Evolutionary conservation across 2,113 vertebrate species (phyloP), one percentile per base, ranked within the genome.

Genomic region (Calypte anna): DNA sequence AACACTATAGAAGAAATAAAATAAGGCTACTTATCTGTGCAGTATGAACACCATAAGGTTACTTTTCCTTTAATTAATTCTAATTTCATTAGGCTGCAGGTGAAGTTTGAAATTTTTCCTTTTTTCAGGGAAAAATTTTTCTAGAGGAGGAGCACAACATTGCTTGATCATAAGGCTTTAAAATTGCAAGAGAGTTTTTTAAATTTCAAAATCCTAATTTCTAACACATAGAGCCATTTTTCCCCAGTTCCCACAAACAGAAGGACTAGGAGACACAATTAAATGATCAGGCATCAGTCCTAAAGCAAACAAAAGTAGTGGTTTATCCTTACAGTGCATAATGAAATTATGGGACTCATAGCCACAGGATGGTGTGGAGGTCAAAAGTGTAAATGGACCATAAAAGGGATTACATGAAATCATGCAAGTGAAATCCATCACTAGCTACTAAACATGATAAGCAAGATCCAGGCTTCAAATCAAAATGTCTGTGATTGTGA

Each of bases 361-460:
- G 94, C 79, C 64, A 86, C 61, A 77, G 82, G 86, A 94, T 77
- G 82, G 94, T 80, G 72, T 70, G 80, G 88, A 95, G 92, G 91
- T 94, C 92, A 93, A 93, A 95, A 95, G 94, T 90, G 79, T 94
- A 96, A 91, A 94, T 86, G 82, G 88, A 88, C 80, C 79, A 90
- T 83, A 93, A 96, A 96, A 90, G 43, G 88, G 88, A 95, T 95
- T 90, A 92, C 88, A 83, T 80, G 86, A 95, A 96, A 93, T 90
- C 90, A 95, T 94, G 82, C 86, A 94, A 96, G 91, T 3, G 2
- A 90, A 94, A 95, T 92, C 94, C 91, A 86, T 95, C 72, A 81
- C 75, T 31, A 58, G 85, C 85, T 93, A 77, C 92, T 90, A 88
- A 90, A 73, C 25, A 28, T 14, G 36, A 82, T 58, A 79, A 93